phyloP scores from a whole-genome alignment of 2,797 vertebrate species.

The Acanthiza pusilla region DNA sequence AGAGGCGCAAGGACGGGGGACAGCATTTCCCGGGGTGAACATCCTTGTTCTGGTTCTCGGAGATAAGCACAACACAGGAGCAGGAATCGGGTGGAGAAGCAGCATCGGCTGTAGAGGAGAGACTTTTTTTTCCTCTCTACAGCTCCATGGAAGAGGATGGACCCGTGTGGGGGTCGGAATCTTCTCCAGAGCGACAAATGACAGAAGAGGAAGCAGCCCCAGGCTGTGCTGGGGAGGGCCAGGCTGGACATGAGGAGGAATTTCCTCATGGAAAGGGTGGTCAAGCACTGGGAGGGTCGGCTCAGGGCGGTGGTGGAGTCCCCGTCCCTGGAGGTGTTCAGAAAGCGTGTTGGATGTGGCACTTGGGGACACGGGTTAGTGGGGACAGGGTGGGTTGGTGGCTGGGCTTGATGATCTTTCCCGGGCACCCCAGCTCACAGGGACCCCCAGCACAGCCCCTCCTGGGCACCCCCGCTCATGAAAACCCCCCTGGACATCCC shows the following conservation, averaged over 20 bases:
- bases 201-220: background rate
- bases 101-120: accelerated
- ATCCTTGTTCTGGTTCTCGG: background rate
- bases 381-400: too few species aligned
- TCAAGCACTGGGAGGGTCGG: background rate
- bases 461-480: accelerated
- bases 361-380: background rate
- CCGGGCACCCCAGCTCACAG: background rate
- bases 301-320: background rate
- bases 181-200: background rate
- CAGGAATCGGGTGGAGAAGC: background rate
- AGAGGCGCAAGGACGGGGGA: accelerated
- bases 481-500: background rate
- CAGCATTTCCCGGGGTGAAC: accelerated
- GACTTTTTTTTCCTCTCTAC: accelerated
- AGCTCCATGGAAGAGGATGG: background rate
- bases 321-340: background rate
- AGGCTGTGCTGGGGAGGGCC: background rate
- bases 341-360: accelerated
- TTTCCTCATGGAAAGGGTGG: background rate
- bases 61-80: background rate
- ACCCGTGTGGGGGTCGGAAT: accelerated
- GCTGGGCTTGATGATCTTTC: background rate
- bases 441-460: too few species aligned
- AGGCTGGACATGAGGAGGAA: background rate